These are phyloP conservation scores for Cryptomyrus ogoouensis DNA, from an alignment of 2,113 vertebrate species.

Conservation along the genomic window DNA sequence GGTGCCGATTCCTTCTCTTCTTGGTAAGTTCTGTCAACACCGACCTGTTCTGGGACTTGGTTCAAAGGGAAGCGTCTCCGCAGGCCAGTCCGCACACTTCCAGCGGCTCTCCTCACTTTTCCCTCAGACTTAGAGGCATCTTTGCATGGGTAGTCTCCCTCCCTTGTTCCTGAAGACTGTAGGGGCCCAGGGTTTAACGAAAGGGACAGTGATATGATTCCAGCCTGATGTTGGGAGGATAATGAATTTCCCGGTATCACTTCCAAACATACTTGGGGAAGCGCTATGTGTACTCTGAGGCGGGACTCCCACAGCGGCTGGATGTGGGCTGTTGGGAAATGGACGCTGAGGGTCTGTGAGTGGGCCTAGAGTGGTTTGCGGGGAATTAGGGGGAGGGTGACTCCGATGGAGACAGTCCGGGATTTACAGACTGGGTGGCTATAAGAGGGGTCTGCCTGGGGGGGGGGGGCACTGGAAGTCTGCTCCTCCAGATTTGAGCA, in stretches of 20 bases:
- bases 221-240: neutral
- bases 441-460: neutral
- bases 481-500: neutral
- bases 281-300: neutral
- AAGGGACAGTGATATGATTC: neutral
- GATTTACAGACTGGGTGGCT: neutral
- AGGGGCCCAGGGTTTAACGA: neutral
- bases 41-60: neutral
- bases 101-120: neutral
- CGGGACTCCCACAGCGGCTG: neutral
- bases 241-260: neutral
- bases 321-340: neutral
- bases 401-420: neutral
- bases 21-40: neutral
- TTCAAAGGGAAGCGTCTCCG: neutral
- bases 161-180: neutral
- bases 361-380: neutral
- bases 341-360: neutral
- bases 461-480: neutral
- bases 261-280: slow-evolving; percentile 5
- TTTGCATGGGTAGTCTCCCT: neutral
- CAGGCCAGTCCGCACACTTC: neutral
- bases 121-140: neutral
- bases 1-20: neutral
- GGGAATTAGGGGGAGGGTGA: neutral